phyloP scores from a whole-genome alignment of 2,888 invertebrate genomes.

The Mimumesa dahlbomi region DNA sequence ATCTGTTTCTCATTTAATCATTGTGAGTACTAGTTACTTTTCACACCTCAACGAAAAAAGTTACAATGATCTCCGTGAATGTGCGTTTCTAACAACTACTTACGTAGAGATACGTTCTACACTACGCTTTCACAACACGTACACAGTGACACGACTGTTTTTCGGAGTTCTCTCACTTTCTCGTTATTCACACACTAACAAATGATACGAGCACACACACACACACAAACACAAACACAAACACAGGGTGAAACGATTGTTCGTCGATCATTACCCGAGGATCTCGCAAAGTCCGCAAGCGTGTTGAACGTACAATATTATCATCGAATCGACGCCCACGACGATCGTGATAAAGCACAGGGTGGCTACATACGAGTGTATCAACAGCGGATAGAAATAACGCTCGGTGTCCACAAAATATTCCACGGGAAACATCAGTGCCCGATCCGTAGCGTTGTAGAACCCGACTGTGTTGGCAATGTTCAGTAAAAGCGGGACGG shows the following conservation, averaged over 20 bases:
- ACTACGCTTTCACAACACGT: too few relatives aligned
- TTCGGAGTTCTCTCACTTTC: too few relatives aligned
- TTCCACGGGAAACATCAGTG: slow-evolving; percentile 44
- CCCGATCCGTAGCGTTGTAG: slow-evolving; percentile 35
- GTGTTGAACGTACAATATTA: slow-evolving; percentile 43
- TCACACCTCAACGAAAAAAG: too few relatives aligned
- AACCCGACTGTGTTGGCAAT: slow-evolving; percentile 29
- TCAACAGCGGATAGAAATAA: slow-evolving; percentile 46
- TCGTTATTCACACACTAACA: neutral
- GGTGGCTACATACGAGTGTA: slow-evolving; percentile 50
- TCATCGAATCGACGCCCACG: slow-evolving; percentile 47
- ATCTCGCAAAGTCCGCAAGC: slow-evolving; percentile 55
- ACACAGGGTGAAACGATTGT: neutral
- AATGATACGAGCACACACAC: too few relatives aligned
- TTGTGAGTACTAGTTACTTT: too few relatives aligned
- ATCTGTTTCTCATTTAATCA: too few relatives aligned
- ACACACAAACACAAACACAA: too few relatives aligned
- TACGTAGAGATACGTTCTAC: too few relatives aligned
- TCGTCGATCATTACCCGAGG: slow-evolving; percentile 44
- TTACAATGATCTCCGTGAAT: too few relatives aligned
- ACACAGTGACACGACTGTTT: too few relatives aligned
- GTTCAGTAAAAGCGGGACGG: slow-evolving; percentile 39
- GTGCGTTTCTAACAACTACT: too few relatives aligned
- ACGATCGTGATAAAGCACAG: slow-evolving; percentile 38
- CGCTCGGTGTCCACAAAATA: slow-evolving; percentile 47